Conservation (phyloP, 2,888 invertebrate genomes). For the Torymus texanus region DNA sequence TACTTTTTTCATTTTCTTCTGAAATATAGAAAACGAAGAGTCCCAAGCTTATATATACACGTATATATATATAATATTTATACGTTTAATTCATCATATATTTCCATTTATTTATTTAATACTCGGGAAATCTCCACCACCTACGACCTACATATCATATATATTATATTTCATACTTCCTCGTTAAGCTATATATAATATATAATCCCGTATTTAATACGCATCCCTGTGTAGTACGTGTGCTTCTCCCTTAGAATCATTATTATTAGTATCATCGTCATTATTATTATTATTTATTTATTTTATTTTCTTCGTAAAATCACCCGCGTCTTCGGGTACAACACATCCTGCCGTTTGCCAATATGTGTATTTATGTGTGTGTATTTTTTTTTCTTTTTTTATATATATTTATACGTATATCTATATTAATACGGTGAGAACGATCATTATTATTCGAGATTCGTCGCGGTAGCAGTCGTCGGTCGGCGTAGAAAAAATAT, state of each 20-base stretch:
- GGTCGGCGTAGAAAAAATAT: slow-evolving; percentile 56
- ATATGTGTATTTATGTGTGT: background rate
- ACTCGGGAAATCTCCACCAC: background rate
- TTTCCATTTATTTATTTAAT: slow-evolving; percentile 13
- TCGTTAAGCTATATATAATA: slow-evolving; percentile 8
- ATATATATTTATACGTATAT: slow-evolving; percentile 6
- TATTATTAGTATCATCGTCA: background rate
- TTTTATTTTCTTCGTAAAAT: too few relatives aligned
- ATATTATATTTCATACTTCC: background rate
- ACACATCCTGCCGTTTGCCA: too few relatives aligned
- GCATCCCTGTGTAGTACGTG: slow-evolving; percentile 36
- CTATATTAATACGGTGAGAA: slow-evolving; percentile 13
- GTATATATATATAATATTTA: slow-evolving; percentile 9
- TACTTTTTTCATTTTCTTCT: background rate
- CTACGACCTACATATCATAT: background rate
- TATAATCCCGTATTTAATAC: slow-evolving; percentile 7
- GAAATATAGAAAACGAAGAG: slow-evolving; percentile 47
- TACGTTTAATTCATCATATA: slow-evolving; percentile 22
- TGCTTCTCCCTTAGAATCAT: slow-evolving; percentile 1
- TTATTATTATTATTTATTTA: background rate
- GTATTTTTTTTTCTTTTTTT: background rate
- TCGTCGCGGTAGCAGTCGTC: slow-evolving; percentile 31
- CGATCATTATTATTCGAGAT: slow-evolving; percentile 19
- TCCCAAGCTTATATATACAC: slow-evolving; percentile 49
- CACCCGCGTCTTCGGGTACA: too few relatives aligned